Conservation (phyloP, 1,140 invertebrate species). For the Temnothorax nylanderi region DNA sequence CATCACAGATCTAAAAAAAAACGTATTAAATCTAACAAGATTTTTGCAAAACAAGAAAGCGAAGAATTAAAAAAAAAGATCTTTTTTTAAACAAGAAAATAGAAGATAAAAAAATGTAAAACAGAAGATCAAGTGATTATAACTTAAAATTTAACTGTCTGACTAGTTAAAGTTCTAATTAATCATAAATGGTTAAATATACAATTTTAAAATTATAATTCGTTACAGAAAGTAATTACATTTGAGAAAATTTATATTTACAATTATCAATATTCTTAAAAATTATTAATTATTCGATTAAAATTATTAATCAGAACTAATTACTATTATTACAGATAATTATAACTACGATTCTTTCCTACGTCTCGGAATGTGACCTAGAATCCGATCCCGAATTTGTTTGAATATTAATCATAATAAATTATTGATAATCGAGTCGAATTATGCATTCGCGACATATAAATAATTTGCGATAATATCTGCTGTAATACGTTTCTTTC, state of each 20-base stretch:
- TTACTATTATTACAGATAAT: constrained; percentile 12
- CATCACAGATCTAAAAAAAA: neutral
- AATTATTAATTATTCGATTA: no score
- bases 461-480: constrained; percentile 8
- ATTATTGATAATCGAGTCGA: neutral
- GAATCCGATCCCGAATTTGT: constrained; percentile 27
- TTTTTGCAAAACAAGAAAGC: neutral
- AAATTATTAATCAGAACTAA: constrained; percentile 25
- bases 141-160: neutral
- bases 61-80: neutral
- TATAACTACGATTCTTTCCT: neutral
- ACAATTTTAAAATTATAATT: neutral
- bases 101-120: neutral
- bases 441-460: neutral
- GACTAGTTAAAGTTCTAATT: neutral
- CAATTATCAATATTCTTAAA: no score
- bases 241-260: neutral
- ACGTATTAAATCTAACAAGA: neutral
- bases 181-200: constrained; percentile 23
- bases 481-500: neutral
- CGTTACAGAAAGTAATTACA: neutral
- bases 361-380: neutral
- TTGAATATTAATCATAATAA: constrained; percentile 8
- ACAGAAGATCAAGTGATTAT: neutral
- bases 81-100: neutral